Base-by-base conservation (phyloP, 2,113 vertebrate genomes). In the Limnothrissa miodon region DNA sequence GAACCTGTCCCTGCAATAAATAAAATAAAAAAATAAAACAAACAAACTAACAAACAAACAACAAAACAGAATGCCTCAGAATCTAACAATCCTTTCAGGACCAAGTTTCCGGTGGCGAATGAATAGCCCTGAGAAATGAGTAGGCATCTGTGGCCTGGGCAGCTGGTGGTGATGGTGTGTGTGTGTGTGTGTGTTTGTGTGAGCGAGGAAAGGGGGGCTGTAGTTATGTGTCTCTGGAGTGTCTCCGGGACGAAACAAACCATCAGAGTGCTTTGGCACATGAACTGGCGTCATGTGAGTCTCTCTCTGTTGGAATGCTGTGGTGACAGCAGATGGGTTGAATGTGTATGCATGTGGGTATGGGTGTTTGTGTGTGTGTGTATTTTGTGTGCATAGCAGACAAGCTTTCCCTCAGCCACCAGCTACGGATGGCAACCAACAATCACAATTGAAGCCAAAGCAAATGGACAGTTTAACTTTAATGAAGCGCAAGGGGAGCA, bases 221-320 rank as follows among this genome's bases (percentile, higher is more conserved):
- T 5, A 7, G 19, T 8, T 66, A 25, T 59, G 56, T 59, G 59
- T 66, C 13, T 66, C 25, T 66, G 62, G 45, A 46, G 21, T 19
- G 59, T 70, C 42, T 36, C 53, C 25, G 44, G 36, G 46, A 56
- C 45, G 44, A 21, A 19, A 23, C 51, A 23, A 23, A 45, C 45
- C 17, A 70, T 45, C 2, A 11, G 53, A 83, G 51, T 79, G 48
- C 83, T 80, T 42, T 85, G 83, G 83, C 79, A 81, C 62, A 85
- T 78, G 29, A 25, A 46, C 17, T 53, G 51, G 45, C 70, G 80
- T 53, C 29, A 48, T 39, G 80, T 85, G 84, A 85, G 79, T 87
- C 82, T 79, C 81, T 70, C 81, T 70, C 82, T 74, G 36, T 39
- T 81, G 53, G 79, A 81, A 78, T 70, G 25, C 45, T 83, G 70